Conservation (phyloP, 2,888 invertebrate species). For the Eupithecia exiguata region DNA sequence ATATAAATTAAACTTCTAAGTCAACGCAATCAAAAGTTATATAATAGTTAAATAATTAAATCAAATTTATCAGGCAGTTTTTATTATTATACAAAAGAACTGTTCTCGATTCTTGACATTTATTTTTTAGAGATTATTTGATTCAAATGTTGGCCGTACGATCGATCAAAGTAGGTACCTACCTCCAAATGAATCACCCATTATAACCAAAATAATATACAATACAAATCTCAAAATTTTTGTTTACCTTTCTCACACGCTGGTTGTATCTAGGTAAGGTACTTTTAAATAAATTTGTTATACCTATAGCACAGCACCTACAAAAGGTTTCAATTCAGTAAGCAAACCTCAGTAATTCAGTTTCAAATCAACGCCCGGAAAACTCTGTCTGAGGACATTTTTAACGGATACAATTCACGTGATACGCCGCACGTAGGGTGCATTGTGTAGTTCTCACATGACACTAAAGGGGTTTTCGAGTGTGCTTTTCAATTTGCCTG, state of each 20-base stretch:
- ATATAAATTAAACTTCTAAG: too few species aligned
- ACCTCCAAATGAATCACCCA: too few species aligned
- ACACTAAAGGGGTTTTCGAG: slow-evolving; percentile 81
- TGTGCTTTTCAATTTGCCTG: slow-evolving; percentile 81
- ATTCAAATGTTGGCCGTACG: too few species aligned
- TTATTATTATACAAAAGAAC: too few species aligned
- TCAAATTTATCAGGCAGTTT: too few species aligned
- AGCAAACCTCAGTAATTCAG: not conserved
- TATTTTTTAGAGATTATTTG: too few species aligned
- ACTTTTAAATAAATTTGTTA: not conserved
- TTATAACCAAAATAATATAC: too few species aligned
- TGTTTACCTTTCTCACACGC: not conserved
- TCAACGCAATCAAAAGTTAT: too few species aligned
- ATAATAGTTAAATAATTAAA: too few species aligned
- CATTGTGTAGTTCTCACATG: slow-evolving; percentile 74
- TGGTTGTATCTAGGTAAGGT: not conserved
- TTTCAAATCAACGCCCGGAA: slow-evolving; percentile 47
- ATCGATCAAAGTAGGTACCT: too few species aligned
- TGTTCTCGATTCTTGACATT: too few species aligned
- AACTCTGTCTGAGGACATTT: slow-evolving; percentile 57
- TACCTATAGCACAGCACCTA: not conserved
- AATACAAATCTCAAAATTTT: not conserved
- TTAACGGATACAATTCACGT: slow-evolving; percentile 61
- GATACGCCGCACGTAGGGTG: slow-evolving; percentile 52
- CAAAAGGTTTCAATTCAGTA: slow-evolving; percentile 11